A percentile compares a stretch with the other conserved stretches of the same genome.
phyloP scores from a whole-genome alignment of 2,797 vertebrate species.

The Petrocephalus schoutedeni region DNA sequence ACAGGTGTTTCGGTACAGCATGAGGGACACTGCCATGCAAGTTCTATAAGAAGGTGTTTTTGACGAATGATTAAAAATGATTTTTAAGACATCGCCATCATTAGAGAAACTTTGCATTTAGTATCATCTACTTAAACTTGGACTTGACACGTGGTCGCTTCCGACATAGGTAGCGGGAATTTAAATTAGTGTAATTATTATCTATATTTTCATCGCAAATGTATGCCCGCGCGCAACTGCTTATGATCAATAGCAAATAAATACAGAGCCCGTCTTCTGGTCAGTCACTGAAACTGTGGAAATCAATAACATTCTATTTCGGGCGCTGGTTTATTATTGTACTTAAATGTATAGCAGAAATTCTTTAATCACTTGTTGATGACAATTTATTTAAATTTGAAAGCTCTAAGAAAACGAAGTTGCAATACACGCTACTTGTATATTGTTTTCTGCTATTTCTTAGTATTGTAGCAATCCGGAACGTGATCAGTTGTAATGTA shows the following conservation, averaged over 20 bases:
- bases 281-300: background rate
- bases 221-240: background rate
- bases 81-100: background rate
- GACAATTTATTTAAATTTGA: background rate
- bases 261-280: background rate
- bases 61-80: background rate
- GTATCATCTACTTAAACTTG: background rate
- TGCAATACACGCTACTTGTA: background rate
- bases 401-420: background rate
- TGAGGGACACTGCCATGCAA: background rate
- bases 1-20: background rate
- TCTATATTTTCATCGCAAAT: background rate
- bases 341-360: background rate
- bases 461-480: background rate
- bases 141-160: background rate
- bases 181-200: background rate
- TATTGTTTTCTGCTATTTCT: background rate
- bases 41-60: background rate
- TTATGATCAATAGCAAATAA: background rate
- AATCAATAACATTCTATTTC: background rate
- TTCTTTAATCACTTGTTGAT: background rate
- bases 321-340: background rate
- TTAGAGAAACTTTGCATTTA: background rate
- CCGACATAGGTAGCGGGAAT: background rate
- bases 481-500: background rate